Evolutionary conservation across 2,113 vertebrate genomes (phyloP), one percentile per base, ranked within the genome.

Genomic region (Haemorhous mexicanus): DNA sequence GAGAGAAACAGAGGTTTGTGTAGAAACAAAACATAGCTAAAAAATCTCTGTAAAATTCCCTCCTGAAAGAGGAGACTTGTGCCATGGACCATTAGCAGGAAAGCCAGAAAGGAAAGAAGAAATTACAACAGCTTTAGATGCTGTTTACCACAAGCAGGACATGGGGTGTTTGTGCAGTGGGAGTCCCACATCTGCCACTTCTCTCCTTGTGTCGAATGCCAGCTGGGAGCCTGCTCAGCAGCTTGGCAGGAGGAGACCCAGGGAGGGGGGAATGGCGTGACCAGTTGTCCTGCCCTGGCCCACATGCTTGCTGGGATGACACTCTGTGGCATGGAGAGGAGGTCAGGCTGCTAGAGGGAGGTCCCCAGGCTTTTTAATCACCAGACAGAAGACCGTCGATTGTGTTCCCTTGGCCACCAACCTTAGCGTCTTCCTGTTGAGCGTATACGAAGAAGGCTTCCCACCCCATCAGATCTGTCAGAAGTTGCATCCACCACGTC

Each of bases 341-440:
- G 49, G 21, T 15, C 72, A 53, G n/a, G 47, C 64, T 81, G 46
- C 50, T 59, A 28, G 21, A 62, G 18, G 18, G 37, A 73, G 20
- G 13, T 35, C 16, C 23, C 9, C 32, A 17, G 21, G 18, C 26
- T 56, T 58, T 39, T 50, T 85, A 8, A 13, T 61, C 39, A 35
- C 12, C 17, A 50, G 35, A 2, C 2, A 5, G 32, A 67, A 90
- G 32, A 67, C 35, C 0, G 4, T 52, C 7, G 6, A 7, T 14
- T 0, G 0, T 1, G 2, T 58, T 77, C 56, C 41, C 39, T 52
- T 16, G 18, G 15, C n/a, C 41, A 37, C n/a, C 22, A 9, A 26
- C 49, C 69, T 52, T 13, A 39, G 26, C 8, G 10, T 81, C 59
- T 70, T 88, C 37, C 68, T 74, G 21, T 66, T 77, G 59, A 77